phyloP scores from a whole-genome alignment of 2,113 vertebrate genomes.

The Vulpes ferrilata region DNA sequence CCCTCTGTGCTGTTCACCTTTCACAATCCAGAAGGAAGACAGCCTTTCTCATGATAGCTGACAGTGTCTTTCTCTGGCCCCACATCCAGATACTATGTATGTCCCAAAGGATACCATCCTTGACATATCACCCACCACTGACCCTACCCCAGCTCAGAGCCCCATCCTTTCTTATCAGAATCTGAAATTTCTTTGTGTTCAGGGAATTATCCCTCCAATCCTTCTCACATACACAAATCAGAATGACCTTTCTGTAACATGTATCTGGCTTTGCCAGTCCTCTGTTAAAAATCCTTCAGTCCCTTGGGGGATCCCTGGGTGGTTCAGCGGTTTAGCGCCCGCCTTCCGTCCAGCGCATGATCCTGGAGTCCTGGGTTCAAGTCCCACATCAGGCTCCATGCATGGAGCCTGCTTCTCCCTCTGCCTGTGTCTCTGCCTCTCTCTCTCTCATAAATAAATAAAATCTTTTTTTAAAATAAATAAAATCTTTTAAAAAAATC shows the following conservation, averaged over 20 bases:
- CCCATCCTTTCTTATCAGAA: background rate
- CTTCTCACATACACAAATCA: background rate
- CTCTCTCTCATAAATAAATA: too few species aligned
- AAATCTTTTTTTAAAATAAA: too few species aligned
- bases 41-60: background rate
- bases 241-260: background rate
- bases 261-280: background rate
- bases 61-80: background rate
- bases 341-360: too few species aligned
- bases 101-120: too few species aligned
- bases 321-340: too few species aligned
- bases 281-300: background rate
- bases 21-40: background rate
- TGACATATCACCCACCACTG: background rate
- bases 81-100: background rate
- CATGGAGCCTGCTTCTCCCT: too few species aligned
- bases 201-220: background rate
- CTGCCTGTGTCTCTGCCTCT: too few species aligned
- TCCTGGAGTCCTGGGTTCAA: too few species aligned
- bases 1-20: background rate
- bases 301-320: too few species aligned
- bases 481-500: too few species aligned
- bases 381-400: too few species aligned
- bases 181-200: background rate
- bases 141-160: background rate